These are phyloP conservation scores for Melanotaenia boesemani DNA, from an alignment of 2,797 vertebrate genomes.

Conservation along the genomic window DNA sequence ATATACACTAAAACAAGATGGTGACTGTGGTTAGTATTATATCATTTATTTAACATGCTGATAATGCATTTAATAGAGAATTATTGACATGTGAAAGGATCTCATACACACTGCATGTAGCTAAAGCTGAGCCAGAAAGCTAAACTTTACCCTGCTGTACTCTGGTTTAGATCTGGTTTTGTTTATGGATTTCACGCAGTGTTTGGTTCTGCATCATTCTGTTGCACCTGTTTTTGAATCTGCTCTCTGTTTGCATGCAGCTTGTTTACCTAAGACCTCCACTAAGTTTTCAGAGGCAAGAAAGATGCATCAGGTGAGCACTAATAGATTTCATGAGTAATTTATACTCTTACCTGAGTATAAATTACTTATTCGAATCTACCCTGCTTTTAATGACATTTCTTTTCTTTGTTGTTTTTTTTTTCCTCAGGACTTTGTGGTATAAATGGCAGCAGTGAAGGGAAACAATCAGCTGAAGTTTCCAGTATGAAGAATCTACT, in stretches of 20 bases:
- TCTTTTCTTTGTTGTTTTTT: neutral
- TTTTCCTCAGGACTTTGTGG: conserved; percentile 54
- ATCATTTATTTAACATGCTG: neutral
- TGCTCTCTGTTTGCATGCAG: conserved; percentile 64
- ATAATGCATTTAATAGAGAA: neutral
- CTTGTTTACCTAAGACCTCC: conserved; percentile 81
- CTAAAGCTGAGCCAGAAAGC: neutral
- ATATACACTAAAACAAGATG: neutral
- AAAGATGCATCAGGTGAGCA: conserved; percentile 66
- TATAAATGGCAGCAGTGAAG: conserved; percentile 39
- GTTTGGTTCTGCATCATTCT: neutral
- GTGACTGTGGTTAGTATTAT: neutral
- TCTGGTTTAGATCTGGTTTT: neutral
- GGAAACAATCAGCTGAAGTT: conserved; percentile 41
- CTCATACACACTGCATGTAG: neutral
- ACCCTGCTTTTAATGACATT: neutral
- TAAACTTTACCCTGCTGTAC: neutral
- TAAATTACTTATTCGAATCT: neutral
- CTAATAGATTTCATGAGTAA: conserved; percentile 1
- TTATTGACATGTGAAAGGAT: neutral
- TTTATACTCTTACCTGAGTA: neutral
- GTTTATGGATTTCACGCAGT: neutral
- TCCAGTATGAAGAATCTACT: conserved; percentile 51
- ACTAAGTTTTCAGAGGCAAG: conserved; percentile 56
- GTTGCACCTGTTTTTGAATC: conserved; percentile 4